A percentile compares a stretch with the other conserved stretches of the same genome.
phyloP scores from a whole-genome alignment of 2,113 vertebrate species.

The Dunckerocampus dactyliophorus region DNA sequence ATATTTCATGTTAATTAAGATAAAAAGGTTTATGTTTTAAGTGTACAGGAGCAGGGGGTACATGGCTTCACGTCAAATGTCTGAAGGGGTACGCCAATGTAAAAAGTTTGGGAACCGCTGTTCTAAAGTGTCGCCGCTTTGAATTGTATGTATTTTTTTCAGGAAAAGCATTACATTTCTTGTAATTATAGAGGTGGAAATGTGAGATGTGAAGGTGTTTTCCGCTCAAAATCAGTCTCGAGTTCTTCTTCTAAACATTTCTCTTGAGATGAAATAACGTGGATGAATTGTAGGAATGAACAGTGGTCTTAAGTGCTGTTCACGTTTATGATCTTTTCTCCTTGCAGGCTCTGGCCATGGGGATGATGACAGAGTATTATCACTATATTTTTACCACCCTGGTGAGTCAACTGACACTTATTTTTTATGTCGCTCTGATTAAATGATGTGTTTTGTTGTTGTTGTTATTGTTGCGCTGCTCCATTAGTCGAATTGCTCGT shows the following conservation, averaged over 20 bases:
- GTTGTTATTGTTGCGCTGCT: background rate
- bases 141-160: constrained; percentile 1
- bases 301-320: constrained; percentile 1
- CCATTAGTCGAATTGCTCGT: constrained; percentile 10
- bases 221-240: background rate
- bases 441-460: constrained; percentile 2
- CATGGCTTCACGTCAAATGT: too few species aligned
- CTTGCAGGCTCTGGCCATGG: constrained; percentile 94
- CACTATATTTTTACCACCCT: constrained; percentile 98
- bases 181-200: background rate
- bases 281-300: background rate
- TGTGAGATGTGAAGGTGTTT: background rate
- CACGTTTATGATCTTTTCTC: constrained; percentile 45
- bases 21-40: too few species aligned
- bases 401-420: constrained; percentile 74
- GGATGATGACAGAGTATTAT: constrained; percentile 99
- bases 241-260: background rate
- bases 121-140: background rate
- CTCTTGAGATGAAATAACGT: background rate
- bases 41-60: too few species aligned
- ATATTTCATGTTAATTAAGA: too few species aligned
- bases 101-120: too few species aligned
- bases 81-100: too few species aligned
- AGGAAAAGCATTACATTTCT: background rate
- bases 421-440: constrained; percentile 2